Conservation (phyloP, 2,113 vertebrate species). For the Baryphthengus martii region DNA sequence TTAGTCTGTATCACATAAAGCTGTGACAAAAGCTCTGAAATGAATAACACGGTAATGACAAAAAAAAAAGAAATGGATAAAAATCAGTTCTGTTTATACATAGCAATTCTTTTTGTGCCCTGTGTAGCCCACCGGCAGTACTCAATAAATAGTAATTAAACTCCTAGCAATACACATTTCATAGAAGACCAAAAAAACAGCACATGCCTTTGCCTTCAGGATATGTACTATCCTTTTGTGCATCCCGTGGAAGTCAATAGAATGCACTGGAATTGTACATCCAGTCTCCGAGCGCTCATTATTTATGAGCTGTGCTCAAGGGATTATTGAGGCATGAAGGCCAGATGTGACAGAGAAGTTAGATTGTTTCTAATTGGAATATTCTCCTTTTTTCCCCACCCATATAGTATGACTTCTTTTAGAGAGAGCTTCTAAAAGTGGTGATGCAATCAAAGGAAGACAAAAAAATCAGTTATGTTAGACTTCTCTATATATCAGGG, state of each 20-base stretch:
- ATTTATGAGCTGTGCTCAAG: background rate
- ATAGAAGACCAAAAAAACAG: background rate
- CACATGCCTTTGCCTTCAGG: background rate
- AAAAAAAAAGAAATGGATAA: background rate
- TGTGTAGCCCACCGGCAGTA: background rate
- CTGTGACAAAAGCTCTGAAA: background rate
- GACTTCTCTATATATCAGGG: background rate
- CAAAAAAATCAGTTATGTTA: background rate
- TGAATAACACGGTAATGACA: background rate
- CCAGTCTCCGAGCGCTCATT: background rate
- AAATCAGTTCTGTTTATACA: background rate
- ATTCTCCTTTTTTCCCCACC: background rate
- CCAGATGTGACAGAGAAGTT: constrained; percentile 12
- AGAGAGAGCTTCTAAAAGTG: background rate
- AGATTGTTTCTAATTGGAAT: background rate
- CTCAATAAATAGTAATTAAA: constrained; percentile 15
- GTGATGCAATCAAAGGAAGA: background rate
- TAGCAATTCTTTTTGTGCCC: background rate
- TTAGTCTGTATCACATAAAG: background rate
- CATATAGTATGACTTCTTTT: background rate
- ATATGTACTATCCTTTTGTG: background rate
- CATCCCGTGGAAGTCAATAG: background rate
- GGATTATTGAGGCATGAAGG: constrained; percentile 13
- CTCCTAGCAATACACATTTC: background rate
- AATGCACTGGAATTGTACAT: background rate